These are phyloP conservation scores for Nasonia giraulti DNA, from an alignment of 1,140 invertebrate species.

Conservation along the genomic window DNA sequence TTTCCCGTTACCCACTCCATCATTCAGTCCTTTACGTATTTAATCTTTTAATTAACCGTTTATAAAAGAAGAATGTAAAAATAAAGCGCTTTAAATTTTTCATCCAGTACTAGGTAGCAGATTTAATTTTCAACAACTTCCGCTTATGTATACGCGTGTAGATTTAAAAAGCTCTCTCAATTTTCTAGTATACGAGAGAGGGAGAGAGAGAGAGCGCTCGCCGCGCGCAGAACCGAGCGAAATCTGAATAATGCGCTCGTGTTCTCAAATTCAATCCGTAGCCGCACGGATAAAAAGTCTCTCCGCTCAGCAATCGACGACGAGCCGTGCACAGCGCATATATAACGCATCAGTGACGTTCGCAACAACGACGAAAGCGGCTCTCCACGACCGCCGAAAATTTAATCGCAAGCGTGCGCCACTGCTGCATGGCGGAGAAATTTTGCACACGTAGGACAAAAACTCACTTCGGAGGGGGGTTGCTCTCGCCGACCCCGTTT, in stretches of 20 bases:
- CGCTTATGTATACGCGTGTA: no score
- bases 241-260: no score
- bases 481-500: constrained; percentile 23
- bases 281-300: background rate
- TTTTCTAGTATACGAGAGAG: no score
- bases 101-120: background rate
- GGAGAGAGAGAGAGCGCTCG: no score
- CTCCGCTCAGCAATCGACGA: background rate
- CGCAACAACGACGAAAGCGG: background rate
- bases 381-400: constrained; percentile 9
- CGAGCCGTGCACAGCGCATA: background rate
- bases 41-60: background rate
- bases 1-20: background rate
- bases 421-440: constrained; percentile 7
- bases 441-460: constrained; percentile 49
- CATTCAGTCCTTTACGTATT: background rate
- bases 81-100: background rate
- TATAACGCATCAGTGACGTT: constrained; percentile 35
- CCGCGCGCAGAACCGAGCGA: no score
- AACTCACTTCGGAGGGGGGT: constrained; percentile 8
- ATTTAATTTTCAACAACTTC: no score
- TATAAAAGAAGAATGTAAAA: background rate
- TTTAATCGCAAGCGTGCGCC: constrained; percentile 42
- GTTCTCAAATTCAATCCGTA: no score
- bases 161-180: no score